A percentile compares a stretch with the other conserved stretches of the same genome.
phyloP scores from a whole-genome alignment of 2,797 vertebrate genomes.

The Notolabrus celidotus region DNA sequence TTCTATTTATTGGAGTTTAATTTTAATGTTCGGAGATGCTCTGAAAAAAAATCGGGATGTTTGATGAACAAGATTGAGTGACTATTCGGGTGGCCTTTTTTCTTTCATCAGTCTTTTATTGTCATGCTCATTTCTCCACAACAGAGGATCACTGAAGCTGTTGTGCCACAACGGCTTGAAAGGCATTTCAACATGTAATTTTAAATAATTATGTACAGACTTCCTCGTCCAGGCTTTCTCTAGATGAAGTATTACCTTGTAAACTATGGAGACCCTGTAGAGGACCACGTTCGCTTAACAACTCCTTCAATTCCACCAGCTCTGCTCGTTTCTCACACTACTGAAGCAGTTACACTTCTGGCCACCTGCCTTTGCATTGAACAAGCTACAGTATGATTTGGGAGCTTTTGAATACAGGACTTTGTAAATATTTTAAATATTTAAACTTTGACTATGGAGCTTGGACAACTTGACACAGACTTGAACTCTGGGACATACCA shows the following conservation, averaged over 20 bases:
- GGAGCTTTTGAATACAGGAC: slow-evolving; percentile 91
- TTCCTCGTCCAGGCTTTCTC: slow-evolving; percentile 67
- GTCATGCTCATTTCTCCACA: slow-evolving; percentile 77
- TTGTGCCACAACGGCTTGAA: slow-evolving; percentile 86
- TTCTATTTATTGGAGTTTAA: slow-evolving; percentile 87
- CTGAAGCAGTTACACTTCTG: slow-evolving; percentile 74
- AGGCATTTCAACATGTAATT: slow-evolving; percentile 80
- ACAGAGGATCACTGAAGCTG: slow-evolving; percentile 86
- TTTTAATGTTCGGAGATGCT: slow-evolving; percentile 78
- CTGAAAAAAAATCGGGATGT: slow-evolving; percentile 74
- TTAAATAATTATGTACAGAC: slow-evolving; percentile 77
- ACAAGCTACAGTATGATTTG: slow-evolving; percentile 76
- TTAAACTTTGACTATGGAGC: slow-evolving; percentile 84
- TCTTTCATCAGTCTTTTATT: slow-evolving; percentile 75
- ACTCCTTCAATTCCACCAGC: slow-evolving; percentile 78
- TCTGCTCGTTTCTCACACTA: slow-evolving; percentile 80
- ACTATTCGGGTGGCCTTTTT: slow-evolving; percentile 79
- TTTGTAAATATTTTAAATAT: slow-evolving; percentile 98
- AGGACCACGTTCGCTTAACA: slow-evolving; percentile 75
- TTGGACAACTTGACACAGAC: slow-evolving; percentile 72
- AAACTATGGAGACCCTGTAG: slow-evolving; percentile 64
- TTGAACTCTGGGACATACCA: slow-evolving; percentile 70
- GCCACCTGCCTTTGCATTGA: slow-evolving; percentile 71
- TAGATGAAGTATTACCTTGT: slow-evolving; percentile 62
- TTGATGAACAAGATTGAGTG: slow-evolving; percentile 77